Evolutionary conservation across 92 coral and sea anemone genomes (phyloP).

Genomic region (Pocillopora meandrina): DNA sequence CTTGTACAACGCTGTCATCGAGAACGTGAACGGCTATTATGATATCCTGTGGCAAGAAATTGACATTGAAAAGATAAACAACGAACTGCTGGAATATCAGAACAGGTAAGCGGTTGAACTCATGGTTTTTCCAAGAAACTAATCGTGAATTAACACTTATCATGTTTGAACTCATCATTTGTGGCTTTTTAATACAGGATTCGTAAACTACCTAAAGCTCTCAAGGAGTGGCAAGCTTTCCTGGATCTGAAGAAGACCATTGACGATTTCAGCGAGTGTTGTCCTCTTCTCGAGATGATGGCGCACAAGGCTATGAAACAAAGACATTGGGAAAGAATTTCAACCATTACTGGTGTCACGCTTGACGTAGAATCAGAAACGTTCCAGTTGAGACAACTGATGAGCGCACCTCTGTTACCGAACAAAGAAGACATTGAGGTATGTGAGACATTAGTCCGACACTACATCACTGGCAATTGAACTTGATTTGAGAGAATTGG

Average conservation of each 20-base stretch:
- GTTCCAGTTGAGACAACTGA: conserved; percentile 90
- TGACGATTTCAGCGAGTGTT: conserved; percentile 98
- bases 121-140: neutral
- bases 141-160: neutral
- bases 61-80: conserved; percentile 94
- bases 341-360: conserved; percentile 79
- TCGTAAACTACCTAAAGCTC: conserved; percentile 95
- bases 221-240: conserved; percentile 99
- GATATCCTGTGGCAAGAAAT: conserved; percentile 98
- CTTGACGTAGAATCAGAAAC: conserved; percentile 98
- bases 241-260: conserved; percentile 97
- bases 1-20: conserved; percentile 96
- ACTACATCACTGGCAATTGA: too few relatives aligned
- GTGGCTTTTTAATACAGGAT: conserved; percentile 56
- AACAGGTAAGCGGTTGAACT: conserved; percentile 67
- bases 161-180: neutral
- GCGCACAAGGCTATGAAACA: conserved; percentile 98
- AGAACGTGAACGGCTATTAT: conserved; percentile 96
- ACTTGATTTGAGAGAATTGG: neutral
- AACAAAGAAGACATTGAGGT: conserved; percentile 99
- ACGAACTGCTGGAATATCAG: conserved; percentile 89
- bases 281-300: conserved; percentile 99
- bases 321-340: conserved; percentile 97
- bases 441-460: neutral
- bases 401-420: conserved; percentile 96